These are phyloP conservation scores for Melanotaenia maccullochi DNA, from an alignment of 2,797 vertebrate genomes.

Conservation along the genomic window DNA sequence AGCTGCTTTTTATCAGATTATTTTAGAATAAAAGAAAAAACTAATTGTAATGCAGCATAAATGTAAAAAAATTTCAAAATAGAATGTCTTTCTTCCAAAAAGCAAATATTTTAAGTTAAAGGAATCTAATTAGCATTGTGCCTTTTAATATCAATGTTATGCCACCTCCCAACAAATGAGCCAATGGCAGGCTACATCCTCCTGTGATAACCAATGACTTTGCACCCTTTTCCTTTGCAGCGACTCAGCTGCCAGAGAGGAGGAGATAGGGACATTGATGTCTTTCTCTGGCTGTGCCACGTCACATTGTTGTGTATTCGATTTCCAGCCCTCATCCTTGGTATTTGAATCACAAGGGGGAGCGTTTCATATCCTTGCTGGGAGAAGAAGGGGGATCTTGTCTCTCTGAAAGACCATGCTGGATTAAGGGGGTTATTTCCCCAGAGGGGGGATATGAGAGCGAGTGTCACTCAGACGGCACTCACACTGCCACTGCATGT, in stretches of 20 bases:
- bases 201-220: slow-evolving; percentile 69
- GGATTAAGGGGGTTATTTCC: slow-evolving; percentile 98
- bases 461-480: slow-evolving; percentile 83
- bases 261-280: slow-evolving; percentile 71
- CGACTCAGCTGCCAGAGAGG: slow-evolving; percentile 64
- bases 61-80: slow-evolving; percentile 3
- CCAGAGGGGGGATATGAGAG: slow-evolving; percentile 90
- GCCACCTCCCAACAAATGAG: slow-evolving; percentile 68
- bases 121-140: slow-evolving; percentile 23
- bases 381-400: slow-evolving; percentile 88
- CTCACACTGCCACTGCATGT: slow-evolving; percentile 74
- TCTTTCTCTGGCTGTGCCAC: slow-evolving; percentile 71
- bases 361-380: slow-evolving; percentile 89
- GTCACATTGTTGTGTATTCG: slow-evolving; percentile 77
- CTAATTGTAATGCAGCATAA: neutral
- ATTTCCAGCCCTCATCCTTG: slow-evolving; percentile 72
- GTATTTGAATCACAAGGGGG: slow-evolving; percentile 86
- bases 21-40: slow-evolving; percentile 13
- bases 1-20: slow-evolving; percentile 14
- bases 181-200: slow-evolving; percentile 72
- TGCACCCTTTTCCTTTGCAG: slow-evolving; percentile 49
- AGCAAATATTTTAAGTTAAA: slow-evolving; percentile 20
- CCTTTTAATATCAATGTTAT: slow-evolving; percentile 34
- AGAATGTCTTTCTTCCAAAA: neutral
- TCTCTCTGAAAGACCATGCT: slow-evolving; percentile 92